Conservation (phyloP, 2,113 vertebrate species). For the Trichechus manatus region DNA sequence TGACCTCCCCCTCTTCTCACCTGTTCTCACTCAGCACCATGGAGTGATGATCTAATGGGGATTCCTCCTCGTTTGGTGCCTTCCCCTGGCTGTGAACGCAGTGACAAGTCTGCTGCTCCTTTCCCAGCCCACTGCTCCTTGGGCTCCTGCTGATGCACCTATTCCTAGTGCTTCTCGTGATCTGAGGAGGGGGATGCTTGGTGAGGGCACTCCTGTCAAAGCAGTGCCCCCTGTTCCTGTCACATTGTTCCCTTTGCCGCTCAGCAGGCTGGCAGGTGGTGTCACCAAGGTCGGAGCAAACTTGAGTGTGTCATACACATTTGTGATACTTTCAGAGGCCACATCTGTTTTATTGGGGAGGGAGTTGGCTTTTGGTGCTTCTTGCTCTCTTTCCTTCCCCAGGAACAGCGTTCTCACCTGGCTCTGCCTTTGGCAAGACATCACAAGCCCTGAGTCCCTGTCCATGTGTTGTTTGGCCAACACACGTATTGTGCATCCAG, state of each 20-base stretch:
- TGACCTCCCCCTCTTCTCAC: neutral
- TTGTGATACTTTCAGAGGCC: neutral
- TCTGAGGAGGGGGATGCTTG: neutral
- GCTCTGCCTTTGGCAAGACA: neutral
- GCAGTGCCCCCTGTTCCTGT: neutral
- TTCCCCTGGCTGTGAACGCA: neutral
- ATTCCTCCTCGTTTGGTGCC: neutral
- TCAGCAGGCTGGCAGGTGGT: neutral
- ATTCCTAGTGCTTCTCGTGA: accelerated
- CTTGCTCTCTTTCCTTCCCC: neutral
- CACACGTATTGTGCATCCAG: neutral
- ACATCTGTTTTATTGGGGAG: neutral
- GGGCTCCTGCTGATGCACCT: neutral
- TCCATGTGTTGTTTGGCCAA: neutral
- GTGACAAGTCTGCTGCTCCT: neutral
- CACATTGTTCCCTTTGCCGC: neutral
- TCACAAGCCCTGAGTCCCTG: neutral
- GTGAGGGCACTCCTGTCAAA: neutral
- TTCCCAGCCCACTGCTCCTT: neutral
- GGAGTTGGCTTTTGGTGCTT: neutral
- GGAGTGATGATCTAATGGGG: neutral
- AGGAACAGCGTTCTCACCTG: neutral
- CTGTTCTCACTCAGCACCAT: neutral
- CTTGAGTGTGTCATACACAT: neutral
- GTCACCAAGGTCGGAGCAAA: neutral